Base-by-base conservation (phyloP, 2,888 invertebrate species). In the Anthrax anthrax region DNA sequence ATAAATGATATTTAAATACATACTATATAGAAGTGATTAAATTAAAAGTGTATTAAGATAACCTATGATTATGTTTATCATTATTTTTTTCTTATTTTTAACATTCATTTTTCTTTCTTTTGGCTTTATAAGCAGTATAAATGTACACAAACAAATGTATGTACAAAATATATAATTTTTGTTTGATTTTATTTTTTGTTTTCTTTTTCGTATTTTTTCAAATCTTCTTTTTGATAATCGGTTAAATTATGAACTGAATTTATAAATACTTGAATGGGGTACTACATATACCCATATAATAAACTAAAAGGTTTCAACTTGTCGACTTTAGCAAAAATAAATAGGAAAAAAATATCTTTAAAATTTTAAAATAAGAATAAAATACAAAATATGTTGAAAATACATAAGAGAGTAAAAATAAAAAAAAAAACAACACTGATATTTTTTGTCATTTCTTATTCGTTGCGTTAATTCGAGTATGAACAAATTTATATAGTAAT, bases 181-280 rank as follows among this genome's bases (percentile, higher is more conserved):
- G 27, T 46, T 40, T 40, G 41, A 17, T 46, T 46, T 37, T 29
- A 37, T 36, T 29, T 46, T 37, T 38, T 44, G 18, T 32, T 12
- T 32, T 32, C 3, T 32, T 32, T 32, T 32, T 12, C 12, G 29
- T 32, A 32, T 32, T 12, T 12, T 32, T 12, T 32, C 9, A 32
- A 32, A 32, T 32, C 29, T 32, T 32, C 29, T 32, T n/a, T n/a
- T 43, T 37, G 37, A 40, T 48, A 48, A 48, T 48, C 44, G 42
- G 29, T 44, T 48, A 48, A 48, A 48, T 48, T 48, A 48, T 48
- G 48, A 44, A 44, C 44, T 42, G 48, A 44, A 48, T 44, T 48
- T 44, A 44, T 48, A 44, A 48, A 48, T 44, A 48, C n/a, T n/a
- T n/a, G n/a, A n/a, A n/a, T n/a, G n/a, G n/a, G n/a, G n/a, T n/a